These are phyloP conservation scores for Quiscalus mexicanus DNA, from an alignment of 2,113 vertebrate genomes.

Conservation along the genomic window DNA sequence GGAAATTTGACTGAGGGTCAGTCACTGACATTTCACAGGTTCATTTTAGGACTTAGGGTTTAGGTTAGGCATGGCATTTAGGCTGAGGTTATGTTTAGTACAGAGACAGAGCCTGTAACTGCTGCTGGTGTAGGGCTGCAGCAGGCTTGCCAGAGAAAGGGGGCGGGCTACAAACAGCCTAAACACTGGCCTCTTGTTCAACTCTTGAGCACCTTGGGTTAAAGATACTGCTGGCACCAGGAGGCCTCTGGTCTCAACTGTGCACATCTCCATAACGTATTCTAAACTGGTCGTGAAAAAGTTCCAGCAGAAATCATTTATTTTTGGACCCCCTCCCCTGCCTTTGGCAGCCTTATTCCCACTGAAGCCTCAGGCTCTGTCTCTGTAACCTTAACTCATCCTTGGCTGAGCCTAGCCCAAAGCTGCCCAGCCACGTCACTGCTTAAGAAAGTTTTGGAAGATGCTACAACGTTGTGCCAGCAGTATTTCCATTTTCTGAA, in stretches of 20 bases:
- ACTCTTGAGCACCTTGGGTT: background rate
- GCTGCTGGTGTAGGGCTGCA: background rate
- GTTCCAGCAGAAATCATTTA: background rate
- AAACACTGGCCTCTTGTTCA: background rate
- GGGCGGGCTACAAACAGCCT: background rate
- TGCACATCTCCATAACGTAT: background rate
- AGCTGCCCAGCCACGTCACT: background rate
- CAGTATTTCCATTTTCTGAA: background rate
- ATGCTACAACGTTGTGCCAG: background rate
- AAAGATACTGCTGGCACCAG: background rate
- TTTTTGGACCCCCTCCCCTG: fast-evolving
- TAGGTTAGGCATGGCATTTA: background rate
- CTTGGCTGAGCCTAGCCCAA: background rate
- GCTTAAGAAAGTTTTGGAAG: background rate
- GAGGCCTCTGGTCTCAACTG: background rate
- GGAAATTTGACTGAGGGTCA: background rate
- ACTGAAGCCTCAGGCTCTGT: background rate
- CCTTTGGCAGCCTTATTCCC: background rate
- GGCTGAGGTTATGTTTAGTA: background rate
- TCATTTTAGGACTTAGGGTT: background rate
- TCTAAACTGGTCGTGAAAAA: background rate
- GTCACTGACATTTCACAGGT: too few species aligned
- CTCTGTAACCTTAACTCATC: background rate
- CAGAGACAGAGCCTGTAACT: background rate
- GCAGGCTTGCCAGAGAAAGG: background rate